Base-by-base conservation (phyloP, 2,113 vertebrate species). In the Perognathus longimembris region DNA sequence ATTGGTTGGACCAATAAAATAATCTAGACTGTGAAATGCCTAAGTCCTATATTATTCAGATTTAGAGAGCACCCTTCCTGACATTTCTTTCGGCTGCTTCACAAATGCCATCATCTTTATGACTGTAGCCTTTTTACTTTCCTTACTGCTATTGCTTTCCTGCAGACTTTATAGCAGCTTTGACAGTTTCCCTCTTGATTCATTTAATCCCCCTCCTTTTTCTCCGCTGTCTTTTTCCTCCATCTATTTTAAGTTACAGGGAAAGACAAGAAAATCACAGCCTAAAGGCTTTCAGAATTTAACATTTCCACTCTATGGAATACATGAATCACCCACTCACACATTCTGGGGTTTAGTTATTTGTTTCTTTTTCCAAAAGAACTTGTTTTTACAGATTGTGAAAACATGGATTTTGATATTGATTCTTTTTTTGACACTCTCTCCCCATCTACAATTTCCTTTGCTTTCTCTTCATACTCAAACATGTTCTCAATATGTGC, bases 261-360 rank as follows among this genome's bases (percentile, higher is more conserved):
- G 75, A 95, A 93, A 97, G 94, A 96, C 95, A 95, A 96, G 96
- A 97, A 97, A 97, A 96, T 96, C 88, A 92, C 92, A 96, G 96
- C 94, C 96, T 95, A 93, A 96, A 96, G 96, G 85, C 92, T 92
- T 95, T 95, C 75, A 90, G 93, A 94, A 95, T 97, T 95, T 95
- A 95, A 94, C 38, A 42, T 94, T 96, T 95, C 96, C 82, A 95
- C 93, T 94, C 88, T 83, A 90, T 91, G 92, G 93, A 96, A 97
- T 93, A 90, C 92, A 95, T 96, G 94, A 96, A 96, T 96, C 96
- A 97, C 90, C 61, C 82, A 83, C 82, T 95, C 92, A 91, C 63
- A 96, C 96, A 94, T 97, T 93, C 85, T 92, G 85, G 82, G 81
- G 77, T 57, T 95, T 85, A 87, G 75, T 90, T 96, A 94, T 93